A percentile compares a stretch with the other conserved stretches of the same genome.
Evolutionary conservation across 2,113 vertebrate genomes (phyloP).

Genomic region (Brienomyrus longianalis): DNA sequence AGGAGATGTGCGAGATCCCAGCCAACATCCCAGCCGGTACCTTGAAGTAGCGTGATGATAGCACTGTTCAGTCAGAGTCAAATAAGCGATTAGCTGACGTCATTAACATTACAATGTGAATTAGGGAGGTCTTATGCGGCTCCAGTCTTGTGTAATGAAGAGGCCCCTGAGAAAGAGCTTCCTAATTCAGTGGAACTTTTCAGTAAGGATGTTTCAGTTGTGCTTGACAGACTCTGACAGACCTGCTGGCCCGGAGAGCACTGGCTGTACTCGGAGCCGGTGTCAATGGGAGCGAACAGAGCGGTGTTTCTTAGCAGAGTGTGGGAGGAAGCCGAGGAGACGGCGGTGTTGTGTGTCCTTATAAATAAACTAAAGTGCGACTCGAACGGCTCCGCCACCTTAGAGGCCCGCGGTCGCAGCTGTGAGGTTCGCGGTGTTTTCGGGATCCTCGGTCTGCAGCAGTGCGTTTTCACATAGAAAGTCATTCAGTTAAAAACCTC

Average conservation of each 20-base stretch:
- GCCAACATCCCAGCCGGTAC: too few species aligned
- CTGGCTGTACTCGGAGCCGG: neutral
- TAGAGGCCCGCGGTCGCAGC: neutral
- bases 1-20: neutral
- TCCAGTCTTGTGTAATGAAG: neutral
- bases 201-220: neutral
- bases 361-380: neutral
- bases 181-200: neutral
- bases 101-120: neutral
- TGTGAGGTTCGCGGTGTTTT: neutral
- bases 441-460: neutral
- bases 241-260: neutral
- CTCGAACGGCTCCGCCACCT: neutral
- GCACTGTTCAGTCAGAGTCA: neutral
- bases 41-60: neutral
- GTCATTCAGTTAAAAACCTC: neutral
- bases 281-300: neutral
- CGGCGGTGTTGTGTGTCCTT: neutral
- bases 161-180: neutral
- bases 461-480: neutral
- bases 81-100: neutral
- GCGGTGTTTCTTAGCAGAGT: neutral
- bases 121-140: neutral
- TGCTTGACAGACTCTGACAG: neutral
- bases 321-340: neutral